Evolutionary conservation across 2,888 invertebrate species (phyloP).

Genomic region (Scrobipalpa costella): DNA sequence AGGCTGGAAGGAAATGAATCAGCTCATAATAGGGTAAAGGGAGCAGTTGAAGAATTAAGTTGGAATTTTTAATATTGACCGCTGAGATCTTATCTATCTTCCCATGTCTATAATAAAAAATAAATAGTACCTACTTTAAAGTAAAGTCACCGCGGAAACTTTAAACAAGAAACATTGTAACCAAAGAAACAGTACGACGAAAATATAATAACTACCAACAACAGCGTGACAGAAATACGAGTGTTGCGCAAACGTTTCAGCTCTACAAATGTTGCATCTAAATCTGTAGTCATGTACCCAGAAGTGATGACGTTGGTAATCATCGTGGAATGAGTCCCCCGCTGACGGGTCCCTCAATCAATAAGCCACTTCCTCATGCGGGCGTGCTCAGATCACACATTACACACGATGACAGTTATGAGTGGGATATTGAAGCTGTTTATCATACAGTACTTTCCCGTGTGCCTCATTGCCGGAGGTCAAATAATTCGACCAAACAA

Average conservation of each 20-base stretch:
- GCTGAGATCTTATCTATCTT: not conserved
- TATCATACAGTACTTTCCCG: conserved; percentile 60
- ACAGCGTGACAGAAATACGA: conserved; percentile 20
- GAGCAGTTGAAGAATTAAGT: not conserved
- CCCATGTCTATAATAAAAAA: no score
- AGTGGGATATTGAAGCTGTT: conserved; percentile 37
- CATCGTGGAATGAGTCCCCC: conserved; percentile 54
- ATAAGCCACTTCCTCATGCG: conserved; percentile 77
- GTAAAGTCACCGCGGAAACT: not conserved
- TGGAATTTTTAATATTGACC: not conserved
- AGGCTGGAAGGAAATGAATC: conserved; percentile 7
- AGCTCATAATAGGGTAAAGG: not conserved
- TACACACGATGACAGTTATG: conserved; percentile 71
- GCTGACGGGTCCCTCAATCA: conserved; percentile 60
- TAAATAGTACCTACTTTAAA: not conserved
- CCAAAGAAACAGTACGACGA: not conserved
- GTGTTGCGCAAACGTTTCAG: conserved; percentile 10
- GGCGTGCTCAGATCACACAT: conserved; percentile 67
- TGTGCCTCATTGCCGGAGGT: conserved; percentile 69
- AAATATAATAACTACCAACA: not conserved
- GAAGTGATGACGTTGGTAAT: conserved; percentile 52
- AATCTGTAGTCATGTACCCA: conserved; percentile 25
- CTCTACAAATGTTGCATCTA: conserved; percentile 14
- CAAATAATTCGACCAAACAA: conserved; percentile 71
- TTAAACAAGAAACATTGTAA: conserved; percentile 1